A percentile compares a stretch with the other conserved stretches of the same genome.
Evolutionary conservation across 1,140 invertebrate genomes (phyloP).

Genomic region (Zaprionus inermis): DNA sequence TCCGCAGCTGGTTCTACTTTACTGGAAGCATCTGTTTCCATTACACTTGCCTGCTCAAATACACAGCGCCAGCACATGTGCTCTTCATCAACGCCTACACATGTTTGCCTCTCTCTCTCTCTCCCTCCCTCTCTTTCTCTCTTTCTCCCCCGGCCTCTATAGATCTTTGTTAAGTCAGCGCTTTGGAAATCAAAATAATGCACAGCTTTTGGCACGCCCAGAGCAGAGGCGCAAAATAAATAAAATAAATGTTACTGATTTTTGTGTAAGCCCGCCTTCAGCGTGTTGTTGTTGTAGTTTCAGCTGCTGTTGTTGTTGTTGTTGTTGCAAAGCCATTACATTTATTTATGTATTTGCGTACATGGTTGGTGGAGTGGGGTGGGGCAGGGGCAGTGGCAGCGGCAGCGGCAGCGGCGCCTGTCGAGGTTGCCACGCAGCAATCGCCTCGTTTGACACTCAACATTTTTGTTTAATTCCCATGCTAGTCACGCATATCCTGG

Average conservation of each 20-base stretch:
- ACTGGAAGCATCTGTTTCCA: constrained; percentile 46
- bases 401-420: constrained; percentile 19
- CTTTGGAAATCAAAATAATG: constrained; percentile 75
- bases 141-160: constrained; percentile 32
- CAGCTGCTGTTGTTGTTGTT: constrained; percentile 14
- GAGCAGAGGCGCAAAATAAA: constrained; percentile 44
- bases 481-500: constrained; percentile 79
- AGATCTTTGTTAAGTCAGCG: constrained; percentile 75
- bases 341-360: constrained; percentile 73
- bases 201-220: constrained; percentile 54
- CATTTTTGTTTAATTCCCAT: constrained; percentile 69
- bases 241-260: constrained; percentile 70
- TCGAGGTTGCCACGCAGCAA: constrained; percentile 47
- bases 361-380: too few relatives aligned
- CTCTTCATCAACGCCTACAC: constrained; percentile 64
- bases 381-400: background rate
- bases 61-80: constrained; percentile 28
- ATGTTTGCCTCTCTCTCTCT: constrained; percentile 13
- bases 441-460: constrained; percentile 71
- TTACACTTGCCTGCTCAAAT: constrained; percentile 27
- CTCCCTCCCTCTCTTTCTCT: constrained; percentile 3
- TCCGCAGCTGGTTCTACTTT: constrained; percentile 39
- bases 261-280: background rate
- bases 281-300: background rate
- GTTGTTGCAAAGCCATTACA: constrained; percentile 69